Base-by-base conservation (phyloP, 1,140 invertebrate species). In the Zaprionus tsacasi region DNA sequence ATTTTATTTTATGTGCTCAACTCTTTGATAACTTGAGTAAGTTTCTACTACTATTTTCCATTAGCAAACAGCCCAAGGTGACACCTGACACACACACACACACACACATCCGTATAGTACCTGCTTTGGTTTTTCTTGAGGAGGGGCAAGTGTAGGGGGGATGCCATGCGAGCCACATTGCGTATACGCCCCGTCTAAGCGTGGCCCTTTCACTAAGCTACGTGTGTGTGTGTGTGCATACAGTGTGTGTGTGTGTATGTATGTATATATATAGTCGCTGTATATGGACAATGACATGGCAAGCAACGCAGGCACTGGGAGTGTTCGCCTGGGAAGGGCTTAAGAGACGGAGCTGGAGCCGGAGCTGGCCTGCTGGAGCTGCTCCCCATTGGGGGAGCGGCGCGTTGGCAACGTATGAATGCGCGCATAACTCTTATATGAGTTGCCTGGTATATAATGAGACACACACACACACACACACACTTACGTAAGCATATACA, bases 391-490 rank as follows among this genome's bases (percentile, higher is more conserved):
- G 79, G 70, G 70, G 67, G 59, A 70, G 25, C 52, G 73, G 30
- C 64, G 55, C 36, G 57, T 35, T 45, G 67, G 61, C 55, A 67
- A 83, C 67, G 76, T 79, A 79, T 82, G 80, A 75, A 76, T 82
- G 81, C 65, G 81, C 66, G 77, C 70, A 75, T 83, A 83, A 85
- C 81, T 85, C 81, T 80, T 81, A 71, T 81, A 81, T 81, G 82
- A 80, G 67, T 36, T 56, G 12, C 55, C 17, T 65, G 21, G 80
- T 80, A 87, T 88, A 80, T 80, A 70, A 69, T 56, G 35, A 70
- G 33, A 54, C 61, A 68, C 35, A 77, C 57, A 59, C 56, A 60
- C 58, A 25, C 36, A 30, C 45, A 35, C 58, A 30, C 38, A 75
- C 25, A 74, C 40, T 45, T 45, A 50, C 54, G 36, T 59, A 70